Evolutionary conservation across 2,797 vertebrate species (phyloP).

Genomic region (Pangasius larnaudii): DNA sequence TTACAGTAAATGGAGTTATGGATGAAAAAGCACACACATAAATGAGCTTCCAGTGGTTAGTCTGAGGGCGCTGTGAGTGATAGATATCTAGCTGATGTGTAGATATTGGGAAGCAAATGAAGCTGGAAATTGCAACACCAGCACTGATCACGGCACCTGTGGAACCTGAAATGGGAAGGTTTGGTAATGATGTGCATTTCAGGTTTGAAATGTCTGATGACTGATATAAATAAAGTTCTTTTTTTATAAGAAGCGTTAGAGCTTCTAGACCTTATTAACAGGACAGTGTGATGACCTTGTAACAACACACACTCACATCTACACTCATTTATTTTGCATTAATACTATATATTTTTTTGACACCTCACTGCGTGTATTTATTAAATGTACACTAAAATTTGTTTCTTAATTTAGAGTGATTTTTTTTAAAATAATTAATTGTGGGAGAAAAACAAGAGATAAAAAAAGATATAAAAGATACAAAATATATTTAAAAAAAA

Average conservation of each 20-base stretch:
- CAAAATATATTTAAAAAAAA: too few relatives aligned
- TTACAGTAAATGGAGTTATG: conserved; percentile 43
- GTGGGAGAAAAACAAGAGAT: too few relatives aligned
- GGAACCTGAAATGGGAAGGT: background rate
- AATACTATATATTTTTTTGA: too few relatives aligned
- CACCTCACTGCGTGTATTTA: too few relatives aligned
- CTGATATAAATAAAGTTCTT: background rate
- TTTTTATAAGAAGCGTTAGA: too few relatives aligned
- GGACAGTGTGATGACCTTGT: background rate
- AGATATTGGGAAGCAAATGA: background rate
- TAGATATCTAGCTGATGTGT: background rate
- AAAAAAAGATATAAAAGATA: too few relatives aligned
- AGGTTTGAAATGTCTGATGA: background rate
- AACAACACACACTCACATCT: background rate
- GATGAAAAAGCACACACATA: background rate
- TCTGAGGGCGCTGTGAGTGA: background rate
- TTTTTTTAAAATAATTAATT: too few relatives aligned
- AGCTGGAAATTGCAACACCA: background rate
- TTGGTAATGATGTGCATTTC: background rate
- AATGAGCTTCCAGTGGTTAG: conserved; percentile 18
- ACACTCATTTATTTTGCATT: background rate
- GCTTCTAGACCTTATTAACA: background rate
- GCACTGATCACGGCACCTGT: background rate
- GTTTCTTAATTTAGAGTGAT: too few relatives aligned
- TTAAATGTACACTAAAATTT: too few relatives aligned